Base-by-base conservation (phyloP, 2,797 vertebrate species). In the Garrulus glandarius region DNA sequence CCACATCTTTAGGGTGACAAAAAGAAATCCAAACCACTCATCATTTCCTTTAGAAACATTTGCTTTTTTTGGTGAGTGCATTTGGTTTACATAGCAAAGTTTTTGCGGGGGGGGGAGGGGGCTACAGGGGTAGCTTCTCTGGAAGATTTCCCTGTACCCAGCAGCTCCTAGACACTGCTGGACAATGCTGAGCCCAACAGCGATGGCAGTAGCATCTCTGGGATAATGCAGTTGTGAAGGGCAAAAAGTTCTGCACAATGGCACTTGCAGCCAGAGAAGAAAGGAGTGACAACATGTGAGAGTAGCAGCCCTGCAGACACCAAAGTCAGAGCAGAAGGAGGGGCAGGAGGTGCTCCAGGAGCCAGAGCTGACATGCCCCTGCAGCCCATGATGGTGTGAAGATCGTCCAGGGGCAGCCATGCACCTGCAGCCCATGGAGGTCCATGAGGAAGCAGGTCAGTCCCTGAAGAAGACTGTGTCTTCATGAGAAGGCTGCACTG, bases 121-220 rank as follows among this genome's bases (percentile, higher is more conserved):
- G 2, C 6, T 67, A 17, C 27, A 60, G 17, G 14, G 6, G 2
- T 41, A 22, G 5, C 7, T 52, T 41, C 44, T n/a, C 46, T 36
- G 14, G 32, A 37, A 59, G 15, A 3, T 47, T 80, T 9, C 11
- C 15, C 6, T 3, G 1, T 16, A 16, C 9, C 50, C 34, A 36
- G 32, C 11, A 0, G 11, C 21, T 63, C 23, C 60, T n/a, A n/a
- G 17, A 10, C 0, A 8, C 13, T 4, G 4, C 13, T 41, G 32
- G 12, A 12, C 18, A 47, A 59, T 39, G 50, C 15, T 39, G 39
- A 63, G 6, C 23, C 65, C 34, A 27, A 11, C 30, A 52, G 37
- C 5, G 2, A 5, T 3, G 6, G 49, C 39, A 30, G 26, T 7
- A 50, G 11, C 6, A 10, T 24, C 26, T 49, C 30, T 63, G 26